These are phyloP conservation scores for Tursiops truncatus DNA, from an alignment of 2,113 vertebrate species.

Conservation along the genomic window DNA sequence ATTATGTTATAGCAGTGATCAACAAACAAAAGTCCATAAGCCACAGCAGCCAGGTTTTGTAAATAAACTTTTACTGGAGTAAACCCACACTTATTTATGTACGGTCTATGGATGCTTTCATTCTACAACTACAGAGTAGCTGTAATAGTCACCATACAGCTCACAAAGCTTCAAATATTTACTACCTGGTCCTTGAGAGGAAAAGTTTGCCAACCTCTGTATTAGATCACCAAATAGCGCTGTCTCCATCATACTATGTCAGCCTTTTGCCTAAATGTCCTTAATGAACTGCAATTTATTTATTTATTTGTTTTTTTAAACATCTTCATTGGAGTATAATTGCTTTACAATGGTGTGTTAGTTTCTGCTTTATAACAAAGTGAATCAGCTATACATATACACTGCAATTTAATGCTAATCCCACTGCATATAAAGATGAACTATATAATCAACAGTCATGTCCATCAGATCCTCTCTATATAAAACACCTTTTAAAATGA, in stretches of 20 bases:
- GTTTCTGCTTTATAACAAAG: too few species aligned
- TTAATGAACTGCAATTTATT: neutral
- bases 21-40: neutral
- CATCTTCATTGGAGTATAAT: too few species aligned
- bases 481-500: constrained; percentile 8
- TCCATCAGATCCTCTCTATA: neutral
- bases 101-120: neutral
- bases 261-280: neutral
- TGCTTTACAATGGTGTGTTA: too few species aligned
- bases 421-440: neutral
- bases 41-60: neutral
- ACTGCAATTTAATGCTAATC: neutral
- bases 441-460: neutral
- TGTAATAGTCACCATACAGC: neutral
- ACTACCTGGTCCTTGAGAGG: neutral
- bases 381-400: too few species aligned
- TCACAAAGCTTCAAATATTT: constrained; percentile 17
- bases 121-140: neutral
- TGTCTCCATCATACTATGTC: neutral
- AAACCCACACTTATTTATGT: neutral
- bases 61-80: constrained; percentile 34
- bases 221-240: neutral
- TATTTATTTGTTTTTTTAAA: too few species aligned
- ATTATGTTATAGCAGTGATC: neutral
- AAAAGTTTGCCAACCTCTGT: neutral